A percentile compares a stretch with the other conserved stretches of the same genome.
Conservation (phyloP, 2,797 vertebrate genomes). For the Crenichthys baileyi region DNA sequence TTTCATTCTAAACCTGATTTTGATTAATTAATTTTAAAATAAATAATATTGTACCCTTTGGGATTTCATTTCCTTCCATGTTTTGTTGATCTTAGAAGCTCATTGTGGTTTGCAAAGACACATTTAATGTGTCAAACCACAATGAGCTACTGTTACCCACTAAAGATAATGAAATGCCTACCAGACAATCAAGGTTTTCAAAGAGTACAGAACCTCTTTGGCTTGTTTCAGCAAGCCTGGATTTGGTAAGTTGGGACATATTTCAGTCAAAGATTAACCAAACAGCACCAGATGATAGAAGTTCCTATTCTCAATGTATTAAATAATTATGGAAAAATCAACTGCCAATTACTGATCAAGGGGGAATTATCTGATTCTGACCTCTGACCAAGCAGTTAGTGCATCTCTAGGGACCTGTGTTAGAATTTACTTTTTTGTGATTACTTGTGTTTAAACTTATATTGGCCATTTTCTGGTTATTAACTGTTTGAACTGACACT, state of each 20-base stretch:
- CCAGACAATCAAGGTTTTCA: neutral
- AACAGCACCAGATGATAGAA: neutral
- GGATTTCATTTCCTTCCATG: no score
- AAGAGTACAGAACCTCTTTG: neutral
- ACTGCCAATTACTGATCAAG: neutral
- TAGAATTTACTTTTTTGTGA: no score
- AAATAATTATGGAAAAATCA: neutral
- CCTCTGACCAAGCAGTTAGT: neutral
- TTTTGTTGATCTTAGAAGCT: neutral
- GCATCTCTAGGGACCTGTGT: neutral
- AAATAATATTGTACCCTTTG: no score
- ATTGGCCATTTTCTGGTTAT: no score
- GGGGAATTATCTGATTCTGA: neutral
- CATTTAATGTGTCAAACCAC: no score
- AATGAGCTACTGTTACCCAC: neutral
- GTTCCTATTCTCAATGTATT: neutral
- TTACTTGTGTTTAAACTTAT: no score
- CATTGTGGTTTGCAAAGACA: no score
- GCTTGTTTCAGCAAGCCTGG: neutral
- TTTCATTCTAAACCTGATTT: no score
- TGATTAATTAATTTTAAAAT: no score
- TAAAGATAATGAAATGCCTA: neutral
- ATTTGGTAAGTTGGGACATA: neutral
- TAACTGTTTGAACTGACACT: no score
- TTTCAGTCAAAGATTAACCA: neutral